Evolutionary conservation across 2,888 invertebrate species (phyloP), one percentile per base, ranked within the genome.

Genomic region (Limnephilus lunatus): DNA sequence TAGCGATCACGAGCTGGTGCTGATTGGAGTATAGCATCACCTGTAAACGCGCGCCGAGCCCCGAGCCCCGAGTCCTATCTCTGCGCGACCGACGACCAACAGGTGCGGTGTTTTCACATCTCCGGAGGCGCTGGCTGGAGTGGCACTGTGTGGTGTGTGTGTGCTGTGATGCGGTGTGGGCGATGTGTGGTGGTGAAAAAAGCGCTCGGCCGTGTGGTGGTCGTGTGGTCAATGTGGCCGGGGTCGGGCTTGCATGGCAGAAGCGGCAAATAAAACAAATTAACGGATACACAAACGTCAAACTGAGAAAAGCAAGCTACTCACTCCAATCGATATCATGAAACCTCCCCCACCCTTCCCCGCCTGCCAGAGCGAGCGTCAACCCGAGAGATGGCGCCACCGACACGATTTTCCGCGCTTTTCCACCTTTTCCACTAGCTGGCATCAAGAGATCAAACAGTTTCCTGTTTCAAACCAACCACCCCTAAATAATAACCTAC

Each of bases 1-100:
- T 96, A 93, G 96, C 96, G 94, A 96, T 96, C 94, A 96, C 96
- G 94, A 97, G 95, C 94, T 97, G 95, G 94, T 97, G 96, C 95
- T 96, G 96, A 94, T 96, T 96, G 94, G 96, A 95, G 95, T 95
- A 96, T 94, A 96, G 96, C 96, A 96, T 96, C 94, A 94, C 95
- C 94, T 44, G 35, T 81, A 25, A 19, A 68, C 83, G 48, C 83
- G 81, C 81, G 31, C 31, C 82, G n/a, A 15, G 30, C 30, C 68
- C 68, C 87, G 53, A 25, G 30, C 68, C 91, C 35, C 39, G 15
- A 68, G 12, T 25, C 31, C 48, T 53, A 19, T 15, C 53, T 4
- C 53, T 53, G 53, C 19, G 53, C 53, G 32, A 85, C 81, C 81
- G 85, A 90, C 82, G 82, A 31, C 82, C 82, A 35, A 32, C 83